Evolutionary conservation across 2,113 vertebrate genomes (phyloP), one percentile per base, ranked within the genome.

Genomic region (Ceuthmochares aereus): DNA sequence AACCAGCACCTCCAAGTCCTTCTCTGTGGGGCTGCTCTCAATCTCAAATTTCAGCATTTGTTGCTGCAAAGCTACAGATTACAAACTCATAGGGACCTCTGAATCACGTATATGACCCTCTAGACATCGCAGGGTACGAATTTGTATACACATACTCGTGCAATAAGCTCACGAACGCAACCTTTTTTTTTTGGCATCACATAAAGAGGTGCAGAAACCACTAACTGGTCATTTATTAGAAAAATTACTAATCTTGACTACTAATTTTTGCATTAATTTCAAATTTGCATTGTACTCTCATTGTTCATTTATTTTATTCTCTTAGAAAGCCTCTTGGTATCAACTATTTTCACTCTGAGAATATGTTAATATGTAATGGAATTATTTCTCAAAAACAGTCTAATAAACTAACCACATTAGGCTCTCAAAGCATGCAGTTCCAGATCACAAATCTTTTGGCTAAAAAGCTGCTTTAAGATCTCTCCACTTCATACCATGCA

Each of bases 351-450:
- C 32, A 58, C 22, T 36, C 18, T 36, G 11, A 89, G 19, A 74
- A 51, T 27, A 16, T 45, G 58, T 27, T 40, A 20, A 12, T 51
- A 51, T 25, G 23, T 55, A 85, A 66, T 9, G 10, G 76, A 80
- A 68, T 64, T 42, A 55, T 30, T 75, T 81, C 19, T 76, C 60
- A 58, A 52, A 87, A 69, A 49, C 26, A 43, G 26, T n/a, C n/a
- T 43, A 20, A 84, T 49, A 43, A 81, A 66, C 16, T 51, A 60
- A 84, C 7, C 34, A 76, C 27, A 30, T 52, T 26, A 59, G 70
- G 20, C 19, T 75, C 25, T 40, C 40, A 40, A 60, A 80, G n/a
- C 0, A 0, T 25, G 2, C 10, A 34, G 63, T 11, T 76, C 7
- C 27, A 27, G 9, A 47, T 42, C 25, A 73, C 5, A 36, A 72